Evolutionary conservation across 2,888 invertebrate species (phyloP).

Genomic region (Melikaiella ostensackeni): DNA sequence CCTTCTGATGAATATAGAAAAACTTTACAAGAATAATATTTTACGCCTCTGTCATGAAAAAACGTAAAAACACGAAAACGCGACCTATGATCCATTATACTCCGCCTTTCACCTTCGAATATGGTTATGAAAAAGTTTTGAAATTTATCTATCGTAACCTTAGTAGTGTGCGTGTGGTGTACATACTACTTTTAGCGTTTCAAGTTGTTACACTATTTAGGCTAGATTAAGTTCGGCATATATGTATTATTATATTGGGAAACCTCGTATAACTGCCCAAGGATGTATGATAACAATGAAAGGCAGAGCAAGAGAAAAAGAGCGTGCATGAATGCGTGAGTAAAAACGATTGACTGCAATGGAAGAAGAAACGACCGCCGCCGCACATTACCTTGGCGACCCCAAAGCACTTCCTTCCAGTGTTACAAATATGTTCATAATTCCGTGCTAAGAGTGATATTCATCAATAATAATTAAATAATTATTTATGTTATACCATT

Average conservation of each 20-base stretch:
- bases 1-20: no score
- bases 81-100: neutral
- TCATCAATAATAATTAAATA: slow-evolving; percentile 75
- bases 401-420: slow-evolving; percentile 74
- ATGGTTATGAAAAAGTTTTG: neutral
- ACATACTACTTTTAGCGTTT: slow-evolving; percentile 72
- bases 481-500: slow-evolving; percentile 76
- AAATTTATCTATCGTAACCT: slow-evolving; percentile 5
- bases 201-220: slow-evolving; percentile 65
- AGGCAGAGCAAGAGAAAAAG: slow-evolving; percentile 53
- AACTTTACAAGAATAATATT: neutral
- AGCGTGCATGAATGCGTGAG: slow-evolving; percentile 51
- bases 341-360: slow-evolving; percentile 47
- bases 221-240: slow-evolving; percentile 63
- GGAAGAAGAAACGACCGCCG: slow-evolving; percentile 53
- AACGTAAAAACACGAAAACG: neutral
- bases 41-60: neutral
- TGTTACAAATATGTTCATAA: slow-evolving; percentile 76
- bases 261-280: slow-evolving; percentile 62
- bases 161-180: slow-evolving; percentile 69
- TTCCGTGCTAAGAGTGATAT: slow-evolving; percentile 76
- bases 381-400: slow-evolving; percentile 52
- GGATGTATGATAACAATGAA: slow-evolving; percentile 44
- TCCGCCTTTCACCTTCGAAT: slow-evolving; percentile 1
- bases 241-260: slow-evolving; percentile 59